Evolutionary conservation across 92 coral and sea anemone genomes (phyloP).

Genomic region (Nematostella vectensis): DNA sequence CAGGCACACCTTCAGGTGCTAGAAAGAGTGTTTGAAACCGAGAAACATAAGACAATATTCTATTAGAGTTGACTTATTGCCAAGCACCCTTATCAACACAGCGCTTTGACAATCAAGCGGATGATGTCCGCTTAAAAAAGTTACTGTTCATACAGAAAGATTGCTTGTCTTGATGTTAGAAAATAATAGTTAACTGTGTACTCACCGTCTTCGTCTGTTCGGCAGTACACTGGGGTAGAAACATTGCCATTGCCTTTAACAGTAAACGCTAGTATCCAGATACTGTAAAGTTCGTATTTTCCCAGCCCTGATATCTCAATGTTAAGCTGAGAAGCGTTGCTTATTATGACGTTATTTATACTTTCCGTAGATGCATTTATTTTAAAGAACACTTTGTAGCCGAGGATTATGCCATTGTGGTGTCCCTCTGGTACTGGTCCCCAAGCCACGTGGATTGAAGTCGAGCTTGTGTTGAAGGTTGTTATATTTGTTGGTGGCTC

Average conservation of each 20-base stretch:
- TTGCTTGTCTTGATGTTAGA: too few species aligned
- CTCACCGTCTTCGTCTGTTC: slow-evolving; percentile 78
- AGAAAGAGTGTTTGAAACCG: background rate
- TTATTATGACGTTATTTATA: slow-evolving; percentile 1
- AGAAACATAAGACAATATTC: too few species aligned
- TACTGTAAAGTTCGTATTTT: slow-evolving; percentile 31
- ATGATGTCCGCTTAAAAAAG: background rate
- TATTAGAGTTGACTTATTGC: too few species aligned
- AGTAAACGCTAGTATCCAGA: slow-evolving; percentile 55
- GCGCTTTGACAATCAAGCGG: background rate
- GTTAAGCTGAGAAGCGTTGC: background rate
- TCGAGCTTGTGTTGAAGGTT: slow-evolving; percentile 27
- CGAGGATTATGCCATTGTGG: slow-evolving; percentile 31
- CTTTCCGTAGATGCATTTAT: background rate
- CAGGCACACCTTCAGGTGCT: slow-evolving; percentile 47
- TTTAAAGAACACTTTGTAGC: slow-evolving; percentile 22
- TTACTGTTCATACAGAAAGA: too few species aligned
- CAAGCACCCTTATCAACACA: too few species aligned
- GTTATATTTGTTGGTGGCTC: slow-evolving; percentile 20
- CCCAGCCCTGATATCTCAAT: slow-evolving; percentile 18
- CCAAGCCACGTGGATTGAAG: slow-evolving; percentile 39
- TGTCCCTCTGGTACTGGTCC: slow-evolving; percentile 15
- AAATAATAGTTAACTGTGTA: too few species aligned
- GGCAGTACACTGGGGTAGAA: slow-evolving; percentile 33
- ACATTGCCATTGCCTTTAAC: slow-evolving; percentile 61